These are phyloP conservation scores for Lethenteron reissneri DNA, from an alignment of 2,113 vertebrate species.

Conservation along the genomic window DNA sequence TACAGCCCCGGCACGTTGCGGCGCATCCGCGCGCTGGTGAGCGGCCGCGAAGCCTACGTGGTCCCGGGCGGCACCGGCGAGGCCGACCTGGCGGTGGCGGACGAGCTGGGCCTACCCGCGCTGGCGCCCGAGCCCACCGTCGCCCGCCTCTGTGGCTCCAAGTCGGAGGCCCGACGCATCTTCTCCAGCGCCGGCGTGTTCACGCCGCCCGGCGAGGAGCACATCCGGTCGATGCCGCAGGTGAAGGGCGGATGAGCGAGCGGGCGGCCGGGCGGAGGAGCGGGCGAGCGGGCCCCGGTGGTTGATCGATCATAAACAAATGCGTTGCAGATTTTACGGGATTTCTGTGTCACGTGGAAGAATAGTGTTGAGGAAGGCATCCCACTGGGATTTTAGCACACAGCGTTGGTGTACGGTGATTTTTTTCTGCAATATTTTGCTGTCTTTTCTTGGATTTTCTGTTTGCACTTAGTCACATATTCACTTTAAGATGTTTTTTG, in stretches of 20 bases:
- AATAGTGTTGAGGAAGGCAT: too few relatives aligned
- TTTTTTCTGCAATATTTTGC: too few relatives aligned
- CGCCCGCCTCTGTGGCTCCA: constrained; percentile 37
- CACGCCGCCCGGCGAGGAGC: constrained; percentile 32
- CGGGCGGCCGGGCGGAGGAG: too few relatives aligned
- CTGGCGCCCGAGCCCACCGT: constrained; percentile 41
- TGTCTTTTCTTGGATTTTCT: too few relatives aligned
- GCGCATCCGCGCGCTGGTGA: constrained; percentile 37
- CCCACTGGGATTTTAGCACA: too few relatives aligned
- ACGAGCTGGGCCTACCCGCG: constrained; percentile 41
- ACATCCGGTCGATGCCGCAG: constrained; percentile 36
- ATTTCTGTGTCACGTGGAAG: too few relatives aligned
- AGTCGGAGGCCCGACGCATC: constrained; percentile 44
- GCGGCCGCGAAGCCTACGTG: constrained; percentile 37
- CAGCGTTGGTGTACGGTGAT: too few relatives aligned
- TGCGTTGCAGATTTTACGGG: too few relatives aligned
- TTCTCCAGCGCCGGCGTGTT: constrained; percentile 30
- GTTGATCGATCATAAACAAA: too few relatives aligned
- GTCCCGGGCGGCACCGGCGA: constrained; percentile 33
- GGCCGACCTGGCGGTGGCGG: constrained; percentile 55
- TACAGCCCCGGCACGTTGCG: constrained; percentile 49
- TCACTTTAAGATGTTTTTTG: too few relatives aligned
- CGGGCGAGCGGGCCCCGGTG: too few relatives aligned
- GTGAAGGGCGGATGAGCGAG: constrained; percentile 20
- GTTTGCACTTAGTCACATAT: too few relatives aligned